These are phyloP conservation scores for Delphinus delphis DNA, from an alignment of 2,113 vertebrate genomes.

Conservation along the genomic window DNA sequence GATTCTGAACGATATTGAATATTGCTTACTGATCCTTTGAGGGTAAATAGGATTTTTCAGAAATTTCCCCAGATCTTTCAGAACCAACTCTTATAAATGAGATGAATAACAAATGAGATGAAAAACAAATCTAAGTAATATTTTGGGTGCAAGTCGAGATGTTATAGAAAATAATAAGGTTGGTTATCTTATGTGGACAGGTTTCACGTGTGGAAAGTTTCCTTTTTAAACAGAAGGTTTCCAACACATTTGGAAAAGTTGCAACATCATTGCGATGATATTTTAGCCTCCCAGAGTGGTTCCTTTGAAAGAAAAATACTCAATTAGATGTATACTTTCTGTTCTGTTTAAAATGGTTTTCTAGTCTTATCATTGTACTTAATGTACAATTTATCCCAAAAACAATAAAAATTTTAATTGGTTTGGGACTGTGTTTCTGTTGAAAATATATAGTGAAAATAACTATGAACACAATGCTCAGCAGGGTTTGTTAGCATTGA, in stretches of 20 bases:
- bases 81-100: neutral
- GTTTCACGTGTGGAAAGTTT: neutral
- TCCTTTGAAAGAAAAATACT: slow-evolving; percentile 72
- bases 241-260: slow-evolving; percentile 10
- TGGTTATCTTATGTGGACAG: neutral
- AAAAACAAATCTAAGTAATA: neutral
- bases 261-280: neutral
- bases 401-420: neutral
- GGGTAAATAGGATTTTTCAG: neutral
- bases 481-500: neutral
- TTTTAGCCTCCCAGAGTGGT: slow-evolving; percentile 13
- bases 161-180: neutral
- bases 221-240: neutral
- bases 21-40: neutral
- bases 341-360: slow-evolving; percentile 48
- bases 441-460: neutral
- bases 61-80: neutral
- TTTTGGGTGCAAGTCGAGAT: neutral
- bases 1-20: neutral
- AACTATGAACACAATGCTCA: neutral
- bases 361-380: neutral
- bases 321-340: slow-evolving; percentile 55
- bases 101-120: neutral
- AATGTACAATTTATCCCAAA: neutral
- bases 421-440: slow-evolving; percentile 3